Conservation (phyloP, 2,797 vertebrate species). For the Denticeps clupeoides region DNA sequence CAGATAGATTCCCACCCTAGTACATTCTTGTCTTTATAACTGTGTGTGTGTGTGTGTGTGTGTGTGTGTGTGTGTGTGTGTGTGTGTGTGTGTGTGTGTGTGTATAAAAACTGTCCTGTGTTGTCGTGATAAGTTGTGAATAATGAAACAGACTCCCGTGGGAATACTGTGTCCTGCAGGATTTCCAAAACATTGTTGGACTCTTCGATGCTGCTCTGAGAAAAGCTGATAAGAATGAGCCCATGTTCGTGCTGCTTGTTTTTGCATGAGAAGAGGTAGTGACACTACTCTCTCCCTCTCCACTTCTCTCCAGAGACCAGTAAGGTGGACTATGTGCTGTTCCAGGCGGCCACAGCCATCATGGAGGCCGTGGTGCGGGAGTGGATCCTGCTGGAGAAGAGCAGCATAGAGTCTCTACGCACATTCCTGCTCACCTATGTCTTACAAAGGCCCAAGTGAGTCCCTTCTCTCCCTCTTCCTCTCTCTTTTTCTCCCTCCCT, state of each 20-base stretch:
- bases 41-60: too few relatives aligned
- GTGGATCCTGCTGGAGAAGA: slow-evolving; percentile 95
- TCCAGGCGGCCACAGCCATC: slow-evolving; percentile 93
- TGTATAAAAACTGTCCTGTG: not conserved
- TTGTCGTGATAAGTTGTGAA: too few relatives aligned
- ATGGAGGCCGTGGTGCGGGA: slow-evolving; percentile 98
- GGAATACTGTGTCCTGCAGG: too few relatives aligned
- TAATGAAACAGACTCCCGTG: too few relatives aligned
- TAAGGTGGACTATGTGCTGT: slow-evolving; percentile 98
- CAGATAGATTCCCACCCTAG: too few relatives aligned
- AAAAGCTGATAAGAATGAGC: too few relatives aligned
- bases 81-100: not conserved
- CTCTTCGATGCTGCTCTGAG: too few relatives aligned
- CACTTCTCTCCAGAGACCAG: slow-evolving; percentile 75
- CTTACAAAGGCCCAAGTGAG: slow-evolving; percentile 95
- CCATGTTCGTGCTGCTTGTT: not conserved
- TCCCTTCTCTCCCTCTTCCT: slow-evolving; percentile 18
- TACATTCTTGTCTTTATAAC: too few relatives aligned
- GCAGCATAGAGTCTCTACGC: slow-evolving; percentile 88
- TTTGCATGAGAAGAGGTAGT: not conserved
- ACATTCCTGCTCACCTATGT: slow-evolving; percentile 97
- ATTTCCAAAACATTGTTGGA: too few relatives aligned
- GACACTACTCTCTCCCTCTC: not conserved
- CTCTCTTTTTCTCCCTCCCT: not conserved
- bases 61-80: not conserved